phyloP scores from a whole-genome alignment of 2,888 invertebrate species.

The Tenthredo livida region DNA sequence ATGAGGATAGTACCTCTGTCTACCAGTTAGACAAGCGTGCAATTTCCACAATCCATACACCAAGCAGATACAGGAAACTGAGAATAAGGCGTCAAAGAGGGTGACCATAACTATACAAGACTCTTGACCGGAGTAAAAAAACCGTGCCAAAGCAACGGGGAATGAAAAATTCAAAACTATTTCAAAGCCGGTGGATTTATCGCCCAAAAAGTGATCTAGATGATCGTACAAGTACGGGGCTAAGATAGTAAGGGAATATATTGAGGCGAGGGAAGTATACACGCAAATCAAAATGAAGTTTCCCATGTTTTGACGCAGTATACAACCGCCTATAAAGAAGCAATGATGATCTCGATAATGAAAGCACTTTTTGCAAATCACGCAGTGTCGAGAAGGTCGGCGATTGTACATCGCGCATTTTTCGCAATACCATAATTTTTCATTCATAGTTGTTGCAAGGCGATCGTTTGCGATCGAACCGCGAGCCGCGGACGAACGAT shows the following conservation, averaged over 20 bases:
- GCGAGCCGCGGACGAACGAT: not conserved
- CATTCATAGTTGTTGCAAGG: conserved; percentile 1
- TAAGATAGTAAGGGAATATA: conserved; percentile 66
- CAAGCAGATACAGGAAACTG: conserved; percentile 65
- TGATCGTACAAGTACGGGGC: conserved; percentile 68
- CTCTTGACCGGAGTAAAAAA: conserved; percentile 62
- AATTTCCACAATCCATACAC: conserved; percentile 70
- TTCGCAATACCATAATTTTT: conserved; percentile 71
- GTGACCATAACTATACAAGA: conserved; percentile 66
- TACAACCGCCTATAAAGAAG: conserved; percentile 69
- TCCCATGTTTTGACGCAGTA: conserved; percentile 71
- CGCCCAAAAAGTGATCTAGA: conserved; percentile 60
- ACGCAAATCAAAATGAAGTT: conserved; percentile 71
- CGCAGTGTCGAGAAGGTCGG: conserved; percentile 68
- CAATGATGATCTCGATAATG: conserved; percentile 72
- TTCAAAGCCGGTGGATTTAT: conserved; percentile 60
- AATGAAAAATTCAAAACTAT: conserved; percentile 69
- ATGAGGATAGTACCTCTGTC: conserved; percentile 67
- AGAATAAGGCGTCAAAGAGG: conserved; percentile 66
- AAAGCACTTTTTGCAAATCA: conserved; percentile 68
- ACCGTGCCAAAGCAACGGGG: conserved; percentile 66
- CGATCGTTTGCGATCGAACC: not conserved
- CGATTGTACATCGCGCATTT: conserved; percentile 67
- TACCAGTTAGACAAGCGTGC: conserved; percentile 65
- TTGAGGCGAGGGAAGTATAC: conserved; percentile 67